Evolutionary conservation across 2,113 vertebrate genomes (phyloP), one percentile per base, ranked within the genome.

Genomic region (Pelusios castaneus): DNA sequence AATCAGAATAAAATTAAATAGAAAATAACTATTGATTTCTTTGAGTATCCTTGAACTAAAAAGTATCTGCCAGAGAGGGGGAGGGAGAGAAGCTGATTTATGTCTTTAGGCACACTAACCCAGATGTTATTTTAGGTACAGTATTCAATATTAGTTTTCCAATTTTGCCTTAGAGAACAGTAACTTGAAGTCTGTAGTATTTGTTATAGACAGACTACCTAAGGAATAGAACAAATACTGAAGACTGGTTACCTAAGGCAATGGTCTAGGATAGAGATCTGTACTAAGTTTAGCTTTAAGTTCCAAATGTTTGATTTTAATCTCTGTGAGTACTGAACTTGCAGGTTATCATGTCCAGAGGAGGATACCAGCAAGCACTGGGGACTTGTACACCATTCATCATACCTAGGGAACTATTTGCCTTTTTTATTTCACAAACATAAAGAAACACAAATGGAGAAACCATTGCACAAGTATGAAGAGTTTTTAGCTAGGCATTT

Each of bases 401-500:
- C 25, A 29, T 21, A 2, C 16, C 47, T 80, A 10, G 41, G 6
- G 31, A 38, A 16, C 63, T 0, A 2, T 87, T 94, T 96, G 84
- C 85, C 73, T 54, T 60, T 82, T 19, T 67, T 73, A n/a, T 90
- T 34, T 79, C 19, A 34, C 2, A 2, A 89, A 52, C 45, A 58
- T 22, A 51, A n/a, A 13, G 58, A 91, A 95, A 51, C 70, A 31
- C 83, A 80, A 78, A 78, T 80, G 92, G 88, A 85, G 82, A 84
- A 86, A 52, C 0, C 21, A 1, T 81, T 51, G 8, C 29, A 41
- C 0, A 0, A 67, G 38, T n/a, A 90, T 2, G 38, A 43, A 34
- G 89, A 86, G 47, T 4, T 85, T 92, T 90, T 82, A 84, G 43
- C 25, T 49, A 70, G 34, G 29, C 19, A 54, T 90, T 95, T 55